Base-by-base conservation (phyloP, 2,888 invertebrate genomes). In the Sinopyrophorus schimmeli region DNA sequence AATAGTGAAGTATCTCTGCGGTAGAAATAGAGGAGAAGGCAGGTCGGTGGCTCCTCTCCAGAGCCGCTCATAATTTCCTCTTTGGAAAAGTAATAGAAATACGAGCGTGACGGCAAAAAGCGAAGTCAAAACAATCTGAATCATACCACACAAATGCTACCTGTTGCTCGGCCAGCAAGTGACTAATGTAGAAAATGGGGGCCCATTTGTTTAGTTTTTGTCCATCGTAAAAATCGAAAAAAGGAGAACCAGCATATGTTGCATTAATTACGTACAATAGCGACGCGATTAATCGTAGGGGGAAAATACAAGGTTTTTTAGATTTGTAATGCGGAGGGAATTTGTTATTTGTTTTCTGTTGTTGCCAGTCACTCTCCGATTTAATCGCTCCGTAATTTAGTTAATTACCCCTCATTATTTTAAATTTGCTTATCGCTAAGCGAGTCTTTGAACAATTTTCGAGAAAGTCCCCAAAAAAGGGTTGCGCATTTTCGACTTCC, bases 161-260 rank as follows among this genome's bases (percentile, higher is more conserved):
- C 51, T 52, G 51, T 52, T 52, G 51, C 51, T 41, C 51, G 38
- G 32, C 48, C 16, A 42, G 23, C 51, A 47, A 52, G 47, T 47
- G 47, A 40, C 38, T 16, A 35, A 39, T n/a, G n/a, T 28, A 38
- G 42, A 42, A 42, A 49, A 50, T 34, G 20, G 32, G 38, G 28
- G 26, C 30, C 21, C 43, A 32, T 43, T 44, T 32, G 38, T 42
- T 48, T 42, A n/a, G n/a, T 40, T 31, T 15, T 31, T 40, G 11
- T 40, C 20, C 16, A 24, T 31, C 14, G 10, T 24, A 21, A 23
- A 26, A 16, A 42, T 41, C 41, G 41, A 37, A 37, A 38, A 37
- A 42, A 34, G 16, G 16, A 27, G 18, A 17, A 17, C 23, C 18
- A 35, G 30, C 38, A 49, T 31, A 27, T 49, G 41, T 37, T 49